Conservation (phyloP, 1,140 invertebrate species). For the Calosoma granatense region DNA sequence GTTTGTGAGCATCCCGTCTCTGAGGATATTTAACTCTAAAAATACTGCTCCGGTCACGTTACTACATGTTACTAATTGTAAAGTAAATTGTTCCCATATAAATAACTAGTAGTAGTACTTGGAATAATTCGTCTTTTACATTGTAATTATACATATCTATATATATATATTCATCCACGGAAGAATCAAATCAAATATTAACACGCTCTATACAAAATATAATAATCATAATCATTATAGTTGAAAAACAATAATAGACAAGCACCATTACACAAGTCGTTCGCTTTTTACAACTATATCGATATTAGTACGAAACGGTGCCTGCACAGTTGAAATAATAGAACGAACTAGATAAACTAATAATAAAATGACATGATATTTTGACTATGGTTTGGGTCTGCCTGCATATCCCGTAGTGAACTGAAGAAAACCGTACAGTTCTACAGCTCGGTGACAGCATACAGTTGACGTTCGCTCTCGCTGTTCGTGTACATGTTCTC, state of each 20-base stretch:
- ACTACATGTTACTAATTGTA: neutral
- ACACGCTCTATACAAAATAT: neutral
- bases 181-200: neutral
- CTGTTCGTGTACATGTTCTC: conserved; percentile 29
- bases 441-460: conserved; percentile 34
- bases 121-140: conserved; percentile 4
- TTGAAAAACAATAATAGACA: neutral
- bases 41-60: neutral
- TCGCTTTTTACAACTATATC: neutral
- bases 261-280: neutral
- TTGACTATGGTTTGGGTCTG: conserved; percentile 18
- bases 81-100: neutral
- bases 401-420: conserved; percentile 34
- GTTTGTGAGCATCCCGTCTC: neutral
- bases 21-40: neutral
- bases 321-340: neutral
- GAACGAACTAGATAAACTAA: neutral
- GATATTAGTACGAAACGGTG: neutral
- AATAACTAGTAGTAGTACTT: neutral
- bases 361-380: neutral
- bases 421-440: conserved; percentile 18
- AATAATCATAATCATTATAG: neutral
- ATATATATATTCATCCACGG: neutral
- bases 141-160: neutral
- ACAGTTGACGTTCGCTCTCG: conserved; percentile 32